A percentile compares a stretch with the other conserved stretches of the same genome.
Evolutionary conservation across 53 echinoderm and acorn worm species (phyloP).

Genomic region (Patiria pectinifera): DNA sequence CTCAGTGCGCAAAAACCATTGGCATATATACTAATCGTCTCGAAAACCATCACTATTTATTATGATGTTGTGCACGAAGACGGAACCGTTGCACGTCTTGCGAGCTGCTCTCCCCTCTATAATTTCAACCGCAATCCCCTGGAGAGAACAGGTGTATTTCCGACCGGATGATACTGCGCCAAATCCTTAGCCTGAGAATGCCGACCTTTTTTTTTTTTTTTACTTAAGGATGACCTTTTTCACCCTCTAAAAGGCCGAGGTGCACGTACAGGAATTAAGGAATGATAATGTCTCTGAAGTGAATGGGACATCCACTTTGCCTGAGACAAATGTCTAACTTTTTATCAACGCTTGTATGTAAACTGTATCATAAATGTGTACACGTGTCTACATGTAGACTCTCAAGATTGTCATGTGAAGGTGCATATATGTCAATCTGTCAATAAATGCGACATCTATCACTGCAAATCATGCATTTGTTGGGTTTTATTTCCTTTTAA

Average conservation of each 20-base stretch:
- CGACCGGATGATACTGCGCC: constrained; percentile 29
- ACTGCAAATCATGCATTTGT: no score
- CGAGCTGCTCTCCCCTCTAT: constrained; percentile 5
- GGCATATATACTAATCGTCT: background rate
- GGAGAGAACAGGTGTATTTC: constrained; percentile 40
- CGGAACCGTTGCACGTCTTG: background rate
- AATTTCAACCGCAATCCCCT: constrained; percentile 50
- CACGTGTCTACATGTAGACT: no score
- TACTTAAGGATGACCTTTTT: no score
- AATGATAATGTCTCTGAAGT: constrained; percentile 1
- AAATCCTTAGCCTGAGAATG: constrained; percentile 24
- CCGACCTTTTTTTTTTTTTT: background rate
- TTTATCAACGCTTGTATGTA: no score
- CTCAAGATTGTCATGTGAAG: no score
- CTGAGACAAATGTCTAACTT: background rate
- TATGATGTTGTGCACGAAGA: background rate
- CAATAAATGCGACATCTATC: no score
- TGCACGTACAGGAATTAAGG: background rate
- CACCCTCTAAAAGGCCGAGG: background rate
- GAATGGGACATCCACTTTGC: background rate
- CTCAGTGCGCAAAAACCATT: no score
- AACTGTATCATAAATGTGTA: no score
- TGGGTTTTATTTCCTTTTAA: no score
- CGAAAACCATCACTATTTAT: background rate
- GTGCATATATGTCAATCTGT: no score